These are phyloP conservation scores for Orientallactaga sibirica DNA, from an alignment of 2,797 vertebrate genomes.

Conservation along the genomic window DNA sequence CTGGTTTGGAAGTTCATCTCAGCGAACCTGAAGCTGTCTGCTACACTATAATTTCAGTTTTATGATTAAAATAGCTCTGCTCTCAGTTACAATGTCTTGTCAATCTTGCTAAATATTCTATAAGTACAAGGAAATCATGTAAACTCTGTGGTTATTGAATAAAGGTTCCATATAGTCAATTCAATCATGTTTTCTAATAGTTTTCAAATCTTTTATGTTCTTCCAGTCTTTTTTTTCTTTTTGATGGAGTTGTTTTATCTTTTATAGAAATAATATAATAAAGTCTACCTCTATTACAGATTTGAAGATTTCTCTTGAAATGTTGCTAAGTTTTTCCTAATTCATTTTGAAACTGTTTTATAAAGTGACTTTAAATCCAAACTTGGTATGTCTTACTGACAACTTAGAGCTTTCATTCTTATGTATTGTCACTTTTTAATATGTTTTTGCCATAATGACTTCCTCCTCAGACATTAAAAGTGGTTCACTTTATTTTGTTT, in stretches of 20 bases:
- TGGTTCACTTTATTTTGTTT: background rate
- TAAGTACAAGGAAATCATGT: background rate
- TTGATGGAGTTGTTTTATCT: background rate
- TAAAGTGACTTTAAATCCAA: background rate
- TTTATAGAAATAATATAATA: background rate
- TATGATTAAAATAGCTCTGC: background rate
- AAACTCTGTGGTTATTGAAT: background rate
- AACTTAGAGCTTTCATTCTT: background rate
- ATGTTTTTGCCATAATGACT: background rate
- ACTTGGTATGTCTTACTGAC: background rate
- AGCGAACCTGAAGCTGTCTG: too few relatives aligned
- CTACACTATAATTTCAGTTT: background rate
- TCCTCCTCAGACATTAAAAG: background rate
- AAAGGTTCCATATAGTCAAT: too few relatives aligned
- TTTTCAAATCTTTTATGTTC: background rate
- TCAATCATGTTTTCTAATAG: background rate
- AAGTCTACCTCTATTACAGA: background rate
- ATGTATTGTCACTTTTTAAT: background rate
- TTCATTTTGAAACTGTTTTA: background rate
- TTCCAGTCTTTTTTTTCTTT: background rate
- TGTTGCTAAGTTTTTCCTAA: conserved; percentile 4
- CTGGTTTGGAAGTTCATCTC: too few relatives aligned
- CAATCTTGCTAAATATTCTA: background rate
- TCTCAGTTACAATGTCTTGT: background rate
- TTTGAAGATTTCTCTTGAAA: background rate